These are phyloP conservation scores for Strix aluco DNA, from an alignment of 2,113 vertebrate species.

Conservation along the genomic window DNA sequence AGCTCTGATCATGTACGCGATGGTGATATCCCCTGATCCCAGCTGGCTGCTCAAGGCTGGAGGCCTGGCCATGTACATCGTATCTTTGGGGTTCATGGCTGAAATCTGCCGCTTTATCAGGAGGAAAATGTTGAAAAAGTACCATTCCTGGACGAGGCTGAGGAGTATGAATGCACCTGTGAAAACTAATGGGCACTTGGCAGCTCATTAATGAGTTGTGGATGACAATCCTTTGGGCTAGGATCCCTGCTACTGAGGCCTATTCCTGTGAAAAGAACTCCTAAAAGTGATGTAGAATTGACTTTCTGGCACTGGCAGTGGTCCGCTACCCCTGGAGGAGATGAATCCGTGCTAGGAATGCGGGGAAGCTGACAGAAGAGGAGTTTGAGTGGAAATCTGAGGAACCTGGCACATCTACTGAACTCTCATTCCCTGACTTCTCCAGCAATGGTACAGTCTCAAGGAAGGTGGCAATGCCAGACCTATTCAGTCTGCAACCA, in stretches of 20 bases:
- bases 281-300: not conserved
- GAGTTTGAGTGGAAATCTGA: not conserved
- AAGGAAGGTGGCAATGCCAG: not conserved
- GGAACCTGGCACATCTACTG: not conserved
- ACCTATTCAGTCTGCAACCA: not conserved
- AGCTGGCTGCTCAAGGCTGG: constrained; percentile 85
- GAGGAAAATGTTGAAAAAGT: constrained; percentile 72
- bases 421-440: not conserved
- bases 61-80: constrained; percentile 84
- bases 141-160: constrained; percentile 11
- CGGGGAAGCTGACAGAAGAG: not conserved
- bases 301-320: not conserved
- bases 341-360: fast-evolving
- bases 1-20: constrained; percentile 79
- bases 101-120: constrained; percentile 81
- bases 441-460: not conserved
- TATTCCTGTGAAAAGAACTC: not conserved
- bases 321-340: not conserved
- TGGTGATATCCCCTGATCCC: constrained; percentile 78
- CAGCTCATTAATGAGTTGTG: not conserved
- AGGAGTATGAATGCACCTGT: not conserved
- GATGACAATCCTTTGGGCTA: not conserved
- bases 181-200: constrained; percentile 24
- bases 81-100: constrained; percentile 86
- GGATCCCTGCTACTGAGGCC: not conserved